Evolutionary conservation across 2,888 invertebrate genomes (phyloP), one percentile per base, ranked within the genome.

Genomic region (Andrena flavipes): DNA sequence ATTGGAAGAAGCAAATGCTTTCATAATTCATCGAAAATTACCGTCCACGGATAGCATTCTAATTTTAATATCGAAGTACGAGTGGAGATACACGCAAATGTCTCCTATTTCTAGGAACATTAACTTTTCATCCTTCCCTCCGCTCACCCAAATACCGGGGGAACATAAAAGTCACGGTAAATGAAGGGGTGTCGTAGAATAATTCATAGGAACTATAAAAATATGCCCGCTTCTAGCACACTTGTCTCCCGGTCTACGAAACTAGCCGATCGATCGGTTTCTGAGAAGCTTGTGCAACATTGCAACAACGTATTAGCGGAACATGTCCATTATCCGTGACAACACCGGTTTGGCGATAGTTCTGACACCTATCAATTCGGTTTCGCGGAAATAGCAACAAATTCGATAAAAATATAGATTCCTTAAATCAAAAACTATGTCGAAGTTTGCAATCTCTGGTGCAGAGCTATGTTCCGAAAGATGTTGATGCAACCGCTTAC

Each of bases 361-460:
- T 62, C 16, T 0, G 10, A 33, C 8, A 16, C 3, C 0, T 62
- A 79, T 79, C 72, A 72, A 80, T 72, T 54, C 29, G 8, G 20
- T 29, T 79, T 62, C 72, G 5, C 23, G 20, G 80, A 72, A 79
- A 54, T 49, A 48, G 10, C 13, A n/a, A 54, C 10, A 77, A 65
- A 20, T 33, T 20, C 7, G 5, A 30, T 16, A 16, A 8, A 54
- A 3, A 30, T 33, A 26, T 16, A 26, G 26, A 10, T 42, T 26
- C 20, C 1, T 13, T 35, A 35, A 35, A 35, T 3, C 10, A 35
- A 10, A 4, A 42, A 42, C 5, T 16, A 16, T 42, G 42, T 42
- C 42, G 16, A 16, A 42, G 42, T 16, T 42, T 16, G 42, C 42
- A 42, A 16, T 42, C 16, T 4, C 42, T 13, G 13, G 16, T 42